These are phyloP conservation scores for Hydrophis major DNA, from an alignment of 2,797 vertebrate genomes.

Conservation along the genomic window DNA sequence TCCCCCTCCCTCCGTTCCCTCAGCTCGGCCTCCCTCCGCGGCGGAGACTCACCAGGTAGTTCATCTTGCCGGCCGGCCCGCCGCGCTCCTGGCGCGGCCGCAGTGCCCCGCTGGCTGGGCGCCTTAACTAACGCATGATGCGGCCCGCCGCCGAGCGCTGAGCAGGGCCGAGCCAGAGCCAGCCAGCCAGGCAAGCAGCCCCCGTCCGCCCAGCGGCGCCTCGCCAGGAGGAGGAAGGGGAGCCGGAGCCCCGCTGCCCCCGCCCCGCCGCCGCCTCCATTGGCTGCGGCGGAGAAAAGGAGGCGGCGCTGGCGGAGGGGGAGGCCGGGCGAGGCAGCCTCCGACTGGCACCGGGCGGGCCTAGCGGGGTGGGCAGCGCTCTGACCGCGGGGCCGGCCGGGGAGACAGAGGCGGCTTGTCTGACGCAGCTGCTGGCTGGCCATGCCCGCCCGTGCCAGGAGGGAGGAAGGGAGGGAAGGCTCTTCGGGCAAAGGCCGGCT, in stretches of 20 bases:
- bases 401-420: not conserved
- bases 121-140: not conserved
- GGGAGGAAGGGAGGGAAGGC: not conserved
- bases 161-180: too few species aligned
- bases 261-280: not conserved
- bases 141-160: not conserved
- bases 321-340: not conserved
- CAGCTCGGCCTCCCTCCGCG: too few species aligned
- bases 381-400: not conserved
- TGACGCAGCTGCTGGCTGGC: not conserved
- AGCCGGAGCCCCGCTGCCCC: not conserved
- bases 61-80: conserved; percentile 27
- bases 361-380: not conserved
- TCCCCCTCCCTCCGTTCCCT: not conserved
- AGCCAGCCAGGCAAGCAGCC: not conserved
- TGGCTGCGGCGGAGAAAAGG: not conserved
- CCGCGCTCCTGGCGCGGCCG: not conserved
- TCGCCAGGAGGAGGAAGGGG: not conserved
- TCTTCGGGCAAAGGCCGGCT: not conserved
- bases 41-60: conserved; percentile 35
- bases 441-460: not conserved
- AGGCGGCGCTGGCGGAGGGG: not conserved
- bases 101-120: not conserved
- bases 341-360: conserved; percentile 11
- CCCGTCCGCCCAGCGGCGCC: not conserved